Evolutionary conservation across 2,113 vertebrate genomes (phyloP).

Genomic region (Budorcas taxicolor): DNA sequence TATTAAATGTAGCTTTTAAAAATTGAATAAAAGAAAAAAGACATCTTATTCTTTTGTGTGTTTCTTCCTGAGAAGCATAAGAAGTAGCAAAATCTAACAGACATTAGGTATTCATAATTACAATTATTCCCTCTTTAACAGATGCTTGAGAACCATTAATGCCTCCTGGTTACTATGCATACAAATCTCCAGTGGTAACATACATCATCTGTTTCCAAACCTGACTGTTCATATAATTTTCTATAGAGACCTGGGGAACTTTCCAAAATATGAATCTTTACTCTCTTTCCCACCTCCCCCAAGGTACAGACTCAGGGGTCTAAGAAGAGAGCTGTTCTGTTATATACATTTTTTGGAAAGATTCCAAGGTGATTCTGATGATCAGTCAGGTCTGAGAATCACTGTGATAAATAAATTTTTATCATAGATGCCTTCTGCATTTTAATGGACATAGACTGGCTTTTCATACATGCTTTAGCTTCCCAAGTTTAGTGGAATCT

Average conservation of each 20-base stretch:
- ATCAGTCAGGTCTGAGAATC: not conserved
- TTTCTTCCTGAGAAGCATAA: not conserved
- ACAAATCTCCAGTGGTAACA: not conserved
- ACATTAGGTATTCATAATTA: not conserved
- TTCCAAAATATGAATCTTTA: not conserved
- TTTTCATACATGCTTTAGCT: not conserved
- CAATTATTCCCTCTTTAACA: not conserved
- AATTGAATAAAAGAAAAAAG: slow-evolving; percentile 8
- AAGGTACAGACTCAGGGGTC: not conserved
- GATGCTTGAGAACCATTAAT: not conserved
- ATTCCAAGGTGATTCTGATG: not conserved
- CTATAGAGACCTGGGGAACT: not conserved
- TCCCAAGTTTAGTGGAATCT: not conserved
- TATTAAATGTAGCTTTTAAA: not conserved
- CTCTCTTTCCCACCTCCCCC: not conserved
- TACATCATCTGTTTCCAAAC: not conserved
- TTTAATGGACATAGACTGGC: not conserved
- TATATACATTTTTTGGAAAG: not conserved
- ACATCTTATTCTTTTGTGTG: not conserved
- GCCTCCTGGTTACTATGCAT: not conserved
- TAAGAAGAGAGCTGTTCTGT: not conserved
- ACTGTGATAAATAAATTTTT: not conserved
- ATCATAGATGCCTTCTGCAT: not conserved
- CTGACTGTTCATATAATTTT: not conserved
- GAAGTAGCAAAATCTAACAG: not conserved